Evolutionary conservation across 2,797 vertebrate genomes (phyloP).

Genomic region (Lacerta agilis): DNA sequence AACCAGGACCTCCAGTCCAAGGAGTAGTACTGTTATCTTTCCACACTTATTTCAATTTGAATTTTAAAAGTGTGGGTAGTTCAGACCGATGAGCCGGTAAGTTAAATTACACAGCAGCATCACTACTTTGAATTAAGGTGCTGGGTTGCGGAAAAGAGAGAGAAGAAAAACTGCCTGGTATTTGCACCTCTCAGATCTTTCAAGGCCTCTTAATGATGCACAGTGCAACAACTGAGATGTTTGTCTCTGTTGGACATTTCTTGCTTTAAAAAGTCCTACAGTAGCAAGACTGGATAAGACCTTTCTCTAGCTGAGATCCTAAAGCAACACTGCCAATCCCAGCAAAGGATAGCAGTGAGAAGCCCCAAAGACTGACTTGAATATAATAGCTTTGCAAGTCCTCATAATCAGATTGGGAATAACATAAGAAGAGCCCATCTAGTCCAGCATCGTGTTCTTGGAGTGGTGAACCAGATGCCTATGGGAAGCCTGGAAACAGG

Average conservation of each 20-base stretch:
- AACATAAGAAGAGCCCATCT: no score
- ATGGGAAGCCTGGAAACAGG: no score
- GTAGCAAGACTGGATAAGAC: neutral
- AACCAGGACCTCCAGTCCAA: neutral
- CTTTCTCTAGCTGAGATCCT: neutral
- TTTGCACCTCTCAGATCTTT: neutral
- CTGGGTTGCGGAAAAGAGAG: no score
- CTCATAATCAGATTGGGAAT: neutral
- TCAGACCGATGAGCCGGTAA: no score
- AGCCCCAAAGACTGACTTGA: neutral
- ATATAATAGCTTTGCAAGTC: neutral
- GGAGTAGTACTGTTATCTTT: neutral
- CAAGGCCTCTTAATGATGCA: neutral
- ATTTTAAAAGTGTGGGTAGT: no score
- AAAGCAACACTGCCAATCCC: neutral
- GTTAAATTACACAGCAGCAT: no score
- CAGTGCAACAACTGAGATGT: neutral
- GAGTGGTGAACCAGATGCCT: no score
- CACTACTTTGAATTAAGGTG: no score
- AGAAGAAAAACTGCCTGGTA: neutral
- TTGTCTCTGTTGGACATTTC: neutral
- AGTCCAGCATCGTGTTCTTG: no score
- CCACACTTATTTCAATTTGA: neutral
- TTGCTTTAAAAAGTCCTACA: neutral
- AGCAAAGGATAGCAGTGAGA: no score